These are phyloP conservation scores for Liodrosophila aerea DNA, from an alignment of 2,888 invertebrate species.

Conservation along the genomic window DNA sequence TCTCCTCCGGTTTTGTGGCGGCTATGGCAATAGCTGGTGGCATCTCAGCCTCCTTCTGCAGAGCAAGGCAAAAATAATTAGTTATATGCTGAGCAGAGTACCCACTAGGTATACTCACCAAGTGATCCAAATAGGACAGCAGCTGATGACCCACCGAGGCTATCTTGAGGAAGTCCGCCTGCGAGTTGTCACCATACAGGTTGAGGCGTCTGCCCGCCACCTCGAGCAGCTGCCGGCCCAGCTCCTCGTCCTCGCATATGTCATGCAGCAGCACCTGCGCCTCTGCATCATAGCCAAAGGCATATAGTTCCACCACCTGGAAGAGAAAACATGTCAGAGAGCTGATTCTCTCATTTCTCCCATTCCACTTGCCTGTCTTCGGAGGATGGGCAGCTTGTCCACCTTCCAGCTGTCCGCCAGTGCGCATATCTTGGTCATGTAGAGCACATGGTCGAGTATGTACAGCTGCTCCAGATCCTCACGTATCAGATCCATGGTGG, in stretches of 20 bases:
- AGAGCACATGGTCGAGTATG: slow-evolving; percentile 84
- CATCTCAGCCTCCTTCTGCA: slow-evolving; percentile 49
- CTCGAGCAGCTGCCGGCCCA: slow-evolving; percentile 88
- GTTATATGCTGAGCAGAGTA: too few species aligned
- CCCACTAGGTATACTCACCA: slow-evolving; percentile 84
- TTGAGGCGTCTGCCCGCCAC: slow-evolving; percentile 92
- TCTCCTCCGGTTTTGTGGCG: slow-evolving; percentile 76
- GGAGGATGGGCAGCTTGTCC: slow-evolving; percentile 87
- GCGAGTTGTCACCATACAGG: slow-evolving; percentile 85
- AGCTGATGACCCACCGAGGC: slow-evolving; percentile 90
- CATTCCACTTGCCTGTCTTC: slow-evolving; percentile 87
- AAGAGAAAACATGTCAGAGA: not conserved
- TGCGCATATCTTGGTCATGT: slow-evolving; percentile 88
- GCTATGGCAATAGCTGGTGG: slow-evolving; percentile 68
- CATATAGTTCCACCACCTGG: slow-evolving; percentile 85
- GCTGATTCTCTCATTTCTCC: not conserved
- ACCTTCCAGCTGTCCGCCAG: slow-evolving; percentile 91
- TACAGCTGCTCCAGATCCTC: slow-evolving; percentile 84
- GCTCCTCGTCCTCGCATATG: slow-evolving; percentile 87
- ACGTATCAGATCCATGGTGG: slow-evolving; percentile 89
- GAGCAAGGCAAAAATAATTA: not conserved
- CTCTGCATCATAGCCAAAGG: slow-evolving; percentile 85
- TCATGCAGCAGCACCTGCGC: slow-evolving; percentile 86
- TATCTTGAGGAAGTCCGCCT: slow-evolving; percentile 86
- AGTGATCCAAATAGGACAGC: slow-evolving; percentile 88